Evolutionary conservation across 2,113 vertebrate genomes (phyloP), one percentile per base, ranked within the genome.

Genomic region (Menidia beryllina): DNA sequence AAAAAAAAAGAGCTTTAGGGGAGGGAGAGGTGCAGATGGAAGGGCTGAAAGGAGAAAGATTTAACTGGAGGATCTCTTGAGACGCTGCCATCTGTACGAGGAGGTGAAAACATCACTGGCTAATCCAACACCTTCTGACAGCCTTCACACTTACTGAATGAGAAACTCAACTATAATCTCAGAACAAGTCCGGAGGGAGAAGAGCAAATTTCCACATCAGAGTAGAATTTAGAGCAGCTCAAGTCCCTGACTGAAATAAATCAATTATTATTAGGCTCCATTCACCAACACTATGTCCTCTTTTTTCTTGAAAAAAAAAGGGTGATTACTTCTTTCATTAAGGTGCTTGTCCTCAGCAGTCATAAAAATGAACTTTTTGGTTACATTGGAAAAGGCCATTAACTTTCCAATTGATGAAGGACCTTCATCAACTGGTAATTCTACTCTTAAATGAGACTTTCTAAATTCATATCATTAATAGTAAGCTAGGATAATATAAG

Each of bases 61-160:
- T 51, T 60, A 50, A 56, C 39, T 36, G 23, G 25, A 55, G 23
- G 45, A 61, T 52, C 30, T 51, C 56, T 50, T 55, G 62, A 69
- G 65, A 67, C 11, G 8, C 12, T 57, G 24, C 43, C 43, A 25
- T 62, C 19, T 39, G 50, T 4, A 10, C 39, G 39, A 20, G 27
- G 3, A 13, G 13, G 14, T 48, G 2, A 64, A 66, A 55, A 41
- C 38, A 58, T 8, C 27, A 39, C 3, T 59, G 30, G 30, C 49
- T 72, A 80, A 85, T 80, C 52, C 73, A 86, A 87, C 84, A 84
- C 77, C 74, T 70, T 75, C 41, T 63, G 26, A 74, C 41, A 84
- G 55, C 53, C 25, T 77, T 85, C 77, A 84, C 68, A 86, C 77
- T 65, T 83, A 34, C 63, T 55, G 34, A 79, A 70, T 74, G 71